Evolutionary conservation across 2,113 vertebrate genomes (phyloP).

Genomic region (Eurypyga helias): DNA sequence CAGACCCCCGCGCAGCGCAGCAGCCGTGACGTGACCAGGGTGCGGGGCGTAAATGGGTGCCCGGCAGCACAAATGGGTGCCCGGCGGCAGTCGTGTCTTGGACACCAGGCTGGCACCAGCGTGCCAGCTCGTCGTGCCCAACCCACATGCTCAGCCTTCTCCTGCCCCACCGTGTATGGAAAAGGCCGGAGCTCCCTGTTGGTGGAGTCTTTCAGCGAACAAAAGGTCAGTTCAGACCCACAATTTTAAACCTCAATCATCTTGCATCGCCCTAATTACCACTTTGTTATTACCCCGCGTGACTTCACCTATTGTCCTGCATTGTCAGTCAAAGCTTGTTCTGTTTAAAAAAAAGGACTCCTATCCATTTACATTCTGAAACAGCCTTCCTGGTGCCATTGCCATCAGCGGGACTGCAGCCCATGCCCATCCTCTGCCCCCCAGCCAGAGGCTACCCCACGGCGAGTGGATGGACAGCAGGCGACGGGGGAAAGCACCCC

Average conservation of each 20-base stretch:
- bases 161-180: not conserved
- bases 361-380: not conserved
- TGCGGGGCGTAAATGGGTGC: not conserved
- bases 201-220: not conserved
- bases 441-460: not conserved
- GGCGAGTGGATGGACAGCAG: not conserved
- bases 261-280: not conserved
- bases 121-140: not conserved
- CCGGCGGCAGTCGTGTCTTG: not conserved
- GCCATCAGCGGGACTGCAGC: not conserved
- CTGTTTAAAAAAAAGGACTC: not conserved
- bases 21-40: not conserved
- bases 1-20: not conserved
- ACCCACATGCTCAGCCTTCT: not conserved
- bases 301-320: not conserved
- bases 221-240: not conserved
- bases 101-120: not conserved
- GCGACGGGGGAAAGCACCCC: not conserved
- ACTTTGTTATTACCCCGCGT: not conserved
- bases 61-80: not conserved
- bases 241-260: not conserved
- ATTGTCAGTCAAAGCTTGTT: not conserved
- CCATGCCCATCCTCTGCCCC: not conserved
- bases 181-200: not conserved
- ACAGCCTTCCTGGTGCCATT: not conserved